phyloP scores from a whole-genome alignment of 2,113 vertebrate species.

The Picathartes gymnocephalus region DNA sequence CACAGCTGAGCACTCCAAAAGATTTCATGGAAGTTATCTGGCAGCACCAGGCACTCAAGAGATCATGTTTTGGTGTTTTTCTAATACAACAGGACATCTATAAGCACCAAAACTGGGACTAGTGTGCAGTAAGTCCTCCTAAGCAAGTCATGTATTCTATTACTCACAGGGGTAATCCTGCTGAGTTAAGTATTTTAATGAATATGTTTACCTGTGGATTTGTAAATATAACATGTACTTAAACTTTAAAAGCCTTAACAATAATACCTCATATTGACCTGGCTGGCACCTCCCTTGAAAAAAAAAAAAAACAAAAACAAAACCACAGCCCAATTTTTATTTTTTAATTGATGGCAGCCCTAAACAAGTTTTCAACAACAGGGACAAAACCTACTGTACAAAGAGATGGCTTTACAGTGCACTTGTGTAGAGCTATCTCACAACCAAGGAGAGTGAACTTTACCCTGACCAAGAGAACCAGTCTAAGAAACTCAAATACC shows the following conservation, averaged over 20 bases:
- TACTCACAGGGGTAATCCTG: background rate
- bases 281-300: background rate
- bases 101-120: background rate
- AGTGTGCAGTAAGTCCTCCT: background rate
- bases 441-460: background rate
- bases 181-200: slow-evolving; percentile 18
- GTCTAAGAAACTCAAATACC: background rate
- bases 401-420: background rate
- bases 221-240: background rate
- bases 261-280: background rate
- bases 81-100: background rate
- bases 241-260: background rate
- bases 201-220: background rate
- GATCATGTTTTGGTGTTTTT: background rate
- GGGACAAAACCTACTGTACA: background rate
- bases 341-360: background rate
- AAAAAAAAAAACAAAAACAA: background rate
- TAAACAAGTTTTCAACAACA: background rate
- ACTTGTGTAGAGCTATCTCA: background rate
- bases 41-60: background rate
- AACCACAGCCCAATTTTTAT: background rate
- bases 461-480: background rate
- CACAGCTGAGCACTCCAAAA: background rate
- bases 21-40: background rate
- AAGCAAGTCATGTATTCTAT: background rate